A percentile compares a stretch with the other conserved stretches of the same genome.
These are phyloP conservation scores for Tubiluchus corallicola DNA, from an alignment of 2,888 invertebrate genomes.

Conservation along the genomic window DNA sequence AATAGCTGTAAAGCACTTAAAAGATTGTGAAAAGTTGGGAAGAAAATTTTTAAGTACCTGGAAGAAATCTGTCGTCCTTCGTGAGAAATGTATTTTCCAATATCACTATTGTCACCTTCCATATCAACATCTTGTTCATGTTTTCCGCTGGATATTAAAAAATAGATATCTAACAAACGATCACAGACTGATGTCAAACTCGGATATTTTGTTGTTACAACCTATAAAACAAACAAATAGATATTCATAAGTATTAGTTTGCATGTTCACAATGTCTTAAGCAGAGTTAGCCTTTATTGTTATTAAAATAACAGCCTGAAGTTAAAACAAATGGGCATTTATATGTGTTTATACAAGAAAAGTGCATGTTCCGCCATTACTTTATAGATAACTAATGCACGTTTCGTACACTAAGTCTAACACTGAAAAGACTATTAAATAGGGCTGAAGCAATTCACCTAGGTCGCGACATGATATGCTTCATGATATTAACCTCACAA, in stretches of 20 bases:
- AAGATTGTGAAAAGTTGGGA: neutral
- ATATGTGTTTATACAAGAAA: too few relatives aligned
- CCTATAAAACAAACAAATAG: slow-evolving; percentile 16
- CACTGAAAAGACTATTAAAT: too few relatives aligned
- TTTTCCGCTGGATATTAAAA: slow-evolving; percentile 52
- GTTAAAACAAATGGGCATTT: too few relatives aligned
- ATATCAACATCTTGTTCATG: slow-evolving; percentile 29
- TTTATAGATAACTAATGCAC: too few relatives aligned
- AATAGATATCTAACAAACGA: slow-evolving; percentile 61
- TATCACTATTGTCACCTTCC: slow-evolving; percentile 12
- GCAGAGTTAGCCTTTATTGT: too few relatives aligned
- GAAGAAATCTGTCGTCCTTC: slow-evolving; percentile 27
- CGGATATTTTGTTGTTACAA: slow-evolving; percentile 39
- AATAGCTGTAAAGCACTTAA: neutral
- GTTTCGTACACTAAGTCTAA: too few relatives aligned
- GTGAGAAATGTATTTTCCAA: slow-evolving; percentile 20
- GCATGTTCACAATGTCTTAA: slow-evolving; percentile 22
- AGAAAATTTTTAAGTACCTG: slow-evolving; percentile 19
- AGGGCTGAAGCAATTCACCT: too few relatives aligned
- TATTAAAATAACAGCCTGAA: too few relatives aligned
- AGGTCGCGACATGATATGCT: too few relatives aligned
- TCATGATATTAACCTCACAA: too few relatives aligned
- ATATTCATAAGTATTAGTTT: neutral
- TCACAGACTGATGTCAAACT: slow-evolving; percentile 48
- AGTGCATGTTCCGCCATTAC: too few relatives aligned